These are phyloP conservation scores for Crambe crambe DNA, from an alignment of 37 sponge, comb jelly and placozoan genomes.

Conservation along the genomic window DNA sequence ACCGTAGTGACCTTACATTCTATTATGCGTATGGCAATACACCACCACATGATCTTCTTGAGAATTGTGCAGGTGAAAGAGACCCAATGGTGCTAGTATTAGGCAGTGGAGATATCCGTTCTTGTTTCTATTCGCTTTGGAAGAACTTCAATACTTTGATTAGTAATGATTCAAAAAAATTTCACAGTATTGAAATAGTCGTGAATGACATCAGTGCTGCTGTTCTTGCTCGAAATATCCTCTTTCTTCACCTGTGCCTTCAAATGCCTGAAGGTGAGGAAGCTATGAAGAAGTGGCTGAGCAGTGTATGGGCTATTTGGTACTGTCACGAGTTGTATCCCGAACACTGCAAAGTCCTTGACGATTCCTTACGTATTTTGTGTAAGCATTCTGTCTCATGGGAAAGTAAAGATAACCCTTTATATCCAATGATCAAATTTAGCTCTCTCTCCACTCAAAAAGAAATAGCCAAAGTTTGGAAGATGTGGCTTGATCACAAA, in stretches of 20 bases:
- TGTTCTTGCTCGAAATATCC: constrained; percentile 51
- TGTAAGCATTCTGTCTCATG: no score
- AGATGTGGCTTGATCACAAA: constrained; percentile 23
- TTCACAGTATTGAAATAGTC: constrained; percentile 36
- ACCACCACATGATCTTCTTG: constrained; percentile 52
- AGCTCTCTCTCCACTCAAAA: not conserved
- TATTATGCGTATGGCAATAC: constrained; percentile 61
- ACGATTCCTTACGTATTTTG: no score
- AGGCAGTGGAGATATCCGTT: constrained; percentile 59
- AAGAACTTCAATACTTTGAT: constrained; percentile 36
- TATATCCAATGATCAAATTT: constrained; percentile 5
- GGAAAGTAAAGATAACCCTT: not conserved
- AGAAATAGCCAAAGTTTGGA: constrained; percentile 10
- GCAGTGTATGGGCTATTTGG: constrained; percentile 60
- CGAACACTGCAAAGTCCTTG: constrained; percentile 7
- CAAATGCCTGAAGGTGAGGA: not conserved
- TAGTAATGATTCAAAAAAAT: not conserved
- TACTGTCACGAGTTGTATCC: constrained; percentile 43
- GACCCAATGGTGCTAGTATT: constrained; percentile 28
- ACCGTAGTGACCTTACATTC: not conserved
- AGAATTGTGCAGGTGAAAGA: not conserved
- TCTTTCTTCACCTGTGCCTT: constrained; percentile 24
- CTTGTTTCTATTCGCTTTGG: constrained; percentile 60
- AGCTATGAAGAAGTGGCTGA: constrained; percentile 26
- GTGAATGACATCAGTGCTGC: constrained; percentile 53